Evolutionary conservation across 2,888 invertebrate genomes (phyloP).

Genomic region (Cepaea hortensis): DNA sequence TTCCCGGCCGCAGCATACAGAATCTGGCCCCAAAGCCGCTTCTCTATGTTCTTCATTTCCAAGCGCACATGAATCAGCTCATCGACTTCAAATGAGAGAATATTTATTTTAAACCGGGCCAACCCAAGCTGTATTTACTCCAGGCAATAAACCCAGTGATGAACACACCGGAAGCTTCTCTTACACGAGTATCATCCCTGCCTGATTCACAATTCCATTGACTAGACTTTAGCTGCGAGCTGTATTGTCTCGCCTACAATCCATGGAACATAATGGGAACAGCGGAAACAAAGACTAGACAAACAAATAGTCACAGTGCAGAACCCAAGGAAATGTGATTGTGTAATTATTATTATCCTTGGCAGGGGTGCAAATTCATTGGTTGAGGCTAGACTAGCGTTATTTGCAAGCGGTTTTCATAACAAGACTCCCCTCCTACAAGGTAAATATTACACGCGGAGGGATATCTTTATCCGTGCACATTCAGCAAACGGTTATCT

Average conservation of each 20-base stretch:
- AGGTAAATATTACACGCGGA: neutral
- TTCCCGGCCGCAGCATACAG: neutral
- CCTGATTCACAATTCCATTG: neutral
- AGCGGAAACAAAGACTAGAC: neutral
- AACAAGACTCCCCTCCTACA: slow-evolving; percentile 9
- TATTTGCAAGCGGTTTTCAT: neutral
- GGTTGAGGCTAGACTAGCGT: neutral
- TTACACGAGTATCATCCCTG: too few species aligned
- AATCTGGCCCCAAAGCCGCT: neutral
- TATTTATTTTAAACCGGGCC: neutral
- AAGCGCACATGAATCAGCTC: neutral
- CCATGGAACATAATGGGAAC: neutral
- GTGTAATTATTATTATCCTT: neutral
- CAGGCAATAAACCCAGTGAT: neutral
- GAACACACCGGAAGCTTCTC: neutral
- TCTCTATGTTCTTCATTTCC: neutral
- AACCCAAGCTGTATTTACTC: neutral
- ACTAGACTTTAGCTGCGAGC: neutral
- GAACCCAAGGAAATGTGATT: neutral
- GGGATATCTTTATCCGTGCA: neutral
- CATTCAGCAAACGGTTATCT: slow-evolving; percentile 14
- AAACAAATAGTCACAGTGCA: neutral
- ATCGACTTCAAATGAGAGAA: neutral
- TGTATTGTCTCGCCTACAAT: neutral
- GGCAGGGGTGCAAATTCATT: neutral